These are phyloP conservation scores for Amia ocellicauda DNA, from an alignment of 2,113 vertebrate genomes.

Conservation along the genomic window DNA sequence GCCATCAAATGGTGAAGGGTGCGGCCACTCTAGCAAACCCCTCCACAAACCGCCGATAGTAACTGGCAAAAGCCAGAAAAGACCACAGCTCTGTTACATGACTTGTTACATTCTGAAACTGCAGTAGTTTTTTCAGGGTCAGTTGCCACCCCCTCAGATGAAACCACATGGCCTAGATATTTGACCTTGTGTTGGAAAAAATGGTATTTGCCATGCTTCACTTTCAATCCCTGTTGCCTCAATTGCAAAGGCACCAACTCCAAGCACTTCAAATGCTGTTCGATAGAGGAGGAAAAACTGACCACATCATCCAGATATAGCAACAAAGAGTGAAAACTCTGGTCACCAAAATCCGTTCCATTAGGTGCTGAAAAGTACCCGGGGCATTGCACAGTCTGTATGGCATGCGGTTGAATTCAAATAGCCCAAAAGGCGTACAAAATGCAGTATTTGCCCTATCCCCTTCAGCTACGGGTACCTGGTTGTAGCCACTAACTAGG, in stretches of 20 bases:
- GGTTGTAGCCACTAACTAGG: constrained; percentile 11
- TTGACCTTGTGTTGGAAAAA: constrained; percentile 2
- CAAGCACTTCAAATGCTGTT: too few relatives aligned
- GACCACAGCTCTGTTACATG: not conserved
- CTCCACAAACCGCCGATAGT: not conserved
- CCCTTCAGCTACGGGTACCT: not conserved
- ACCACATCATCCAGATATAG: constrained; percentile 6
- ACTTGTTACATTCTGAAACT: not conserved
- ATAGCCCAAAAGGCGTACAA: too few relatives aligned
- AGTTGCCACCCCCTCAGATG: not conserved
- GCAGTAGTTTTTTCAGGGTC: constrained; percentile 7
- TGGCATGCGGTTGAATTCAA: constrained; percentile 10
- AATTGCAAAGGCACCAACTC: too few relatives aligned
- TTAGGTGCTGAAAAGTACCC: constrained; percentile 8
- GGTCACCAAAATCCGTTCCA: not conserved
- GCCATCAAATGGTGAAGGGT: not conserved
- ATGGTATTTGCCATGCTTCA: not conserved
- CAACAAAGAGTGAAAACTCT: not conserved
- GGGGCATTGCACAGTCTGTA: too few relatives aligned
- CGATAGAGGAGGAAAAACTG: not conserved
- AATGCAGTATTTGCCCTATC: not conserved
- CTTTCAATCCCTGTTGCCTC: too few relatives aligned
- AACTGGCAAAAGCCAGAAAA: not conserved
- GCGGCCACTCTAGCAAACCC: not conserved
- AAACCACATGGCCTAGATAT: constrained; percentile 3